phyloP scores from a whole-genome alignment of 2,113 vertebrate species.

The Athene noctua region DNA sequence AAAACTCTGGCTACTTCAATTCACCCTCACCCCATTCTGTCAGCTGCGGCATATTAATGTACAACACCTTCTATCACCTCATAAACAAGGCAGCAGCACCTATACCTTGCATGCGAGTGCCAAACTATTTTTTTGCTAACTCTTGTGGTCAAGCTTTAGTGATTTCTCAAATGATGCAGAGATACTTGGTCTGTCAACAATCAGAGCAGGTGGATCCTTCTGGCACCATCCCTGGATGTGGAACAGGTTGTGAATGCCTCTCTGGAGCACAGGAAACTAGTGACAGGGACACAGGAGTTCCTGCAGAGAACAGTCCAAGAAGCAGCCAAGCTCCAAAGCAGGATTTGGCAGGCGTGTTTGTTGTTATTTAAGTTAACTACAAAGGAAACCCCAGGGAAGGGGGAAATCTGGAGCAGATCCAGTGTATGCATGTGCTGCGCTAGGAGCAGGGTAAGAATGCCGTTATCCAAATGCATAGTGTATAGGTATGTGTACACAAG shows the following conservation, averaged over 20 bases:
- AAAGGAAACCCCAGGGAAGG: not conserved
- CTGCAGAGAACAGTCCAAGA: not conserved
- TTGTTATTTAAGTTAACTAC: constrained; percentile 23
- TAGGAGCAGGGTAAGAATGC: not conserved
- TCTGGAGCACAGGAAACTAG: not conserved
- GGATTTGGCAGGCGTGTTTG: not conserved
- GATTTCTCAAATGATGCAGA: not conserved
- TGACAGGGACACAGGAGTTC: not conserved
- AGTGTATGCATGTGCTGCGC: not conserved
- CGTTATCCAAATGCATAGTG: fast-evolving
- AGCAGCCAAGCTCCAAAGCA: not conserved
- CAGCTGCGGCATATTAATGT: fast-evolving
- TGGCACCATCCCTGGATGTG: not conserved
- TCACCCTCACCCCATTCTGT: fast-evolving
- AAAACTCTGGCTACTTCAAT: not conserved
- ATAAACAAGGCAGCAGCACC: not conserved
- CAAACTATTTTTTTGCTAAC: not conserved
- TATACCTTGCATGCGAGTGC: not conserved
- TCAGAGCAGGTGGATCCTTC: not conserved
- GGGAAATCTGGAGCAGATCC: not conserved
- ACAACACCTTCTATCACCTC: not conserved
- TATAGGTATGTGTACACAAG: not conserved
- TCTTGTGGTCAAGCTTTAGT: not conserved
- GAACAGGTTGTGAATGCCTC: not conserved
- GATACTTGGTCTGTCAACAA: not conserved